Conservation (phyloP, 2,113 vertebrate species). For the Rafetus swinhoei region DNA sequence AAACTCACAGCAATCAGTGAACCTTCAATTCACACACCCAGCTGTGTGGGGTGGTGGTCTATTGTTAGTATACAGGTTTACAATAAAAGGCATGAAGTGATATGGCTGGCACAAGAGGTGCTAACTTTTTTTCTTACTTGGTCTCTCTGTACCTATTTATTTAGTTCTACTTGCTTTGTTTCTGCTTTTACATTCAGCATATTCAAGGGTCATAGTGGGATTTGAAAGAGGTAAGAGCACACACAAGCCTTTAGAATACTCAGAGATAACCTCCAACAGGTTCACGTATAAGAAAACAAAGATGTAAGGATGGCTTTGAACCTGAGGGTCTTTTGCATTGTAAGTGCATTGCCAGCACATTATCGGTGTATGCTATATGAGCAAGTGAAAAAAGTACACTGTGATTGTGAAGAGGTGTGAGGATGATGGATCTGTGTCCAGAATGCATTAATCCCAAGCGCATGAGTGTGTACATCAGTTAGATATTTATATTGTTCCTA, state of each 20-base stretch:
- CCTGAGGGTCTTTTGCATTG: conserved; percentile 40
- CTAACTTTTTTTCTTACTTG: not conserved
- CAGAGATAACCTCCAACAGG: conserved; percentile 65
- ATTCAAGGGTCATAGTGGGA: conserved; percentile 66
- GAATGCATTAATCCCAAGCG: conserved; percentile 43
- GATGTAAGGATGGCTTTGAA: conserved; percentile 53
- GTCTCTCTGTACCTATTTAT: conserved; percentile 63
- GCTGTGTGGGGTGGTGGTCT: conserved; percentile 40
- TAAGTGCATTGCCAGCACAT: conserved; percentile 44
- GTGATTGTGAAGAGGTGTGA: conserved; percentile 46
- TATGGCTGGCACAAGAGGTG: conserved; percentile 50
- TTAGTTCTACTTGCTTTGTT: conserved; percentile 35
- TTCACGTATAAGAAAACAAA: conserved; percentile 50
- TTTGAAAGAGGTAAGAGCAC: conserved; percentile 59
- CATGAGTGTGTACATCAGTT: conserved; percentile 16
- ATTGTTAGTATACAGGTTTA: conserved; percentile 65
- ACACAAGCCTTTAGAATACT: conserved; percentile 46
- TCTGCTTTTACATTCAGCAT: conserved; percentile 62
- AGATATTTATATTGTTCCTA: conserved; percentile 44
- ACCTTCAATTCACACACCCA: conserved; percentile 53
- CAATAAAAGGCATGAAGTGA: conserved; percentile 60
- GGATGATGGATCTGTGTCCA: conserved; percentile 51
- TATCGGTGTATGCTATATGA: conserved; percentile 60
- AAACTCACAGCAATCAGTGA: conserved; percentile 53
- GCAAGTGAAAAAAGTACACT: conserved; percentile 49